A percentile compares a stretch with the other conserved stretches of the same genome.
These are phyloP conservation scores for Vespertilio murinus DNA, from an alignment of 2,797 vertebrate genomes.

Conservation along the genomic window DNA sequence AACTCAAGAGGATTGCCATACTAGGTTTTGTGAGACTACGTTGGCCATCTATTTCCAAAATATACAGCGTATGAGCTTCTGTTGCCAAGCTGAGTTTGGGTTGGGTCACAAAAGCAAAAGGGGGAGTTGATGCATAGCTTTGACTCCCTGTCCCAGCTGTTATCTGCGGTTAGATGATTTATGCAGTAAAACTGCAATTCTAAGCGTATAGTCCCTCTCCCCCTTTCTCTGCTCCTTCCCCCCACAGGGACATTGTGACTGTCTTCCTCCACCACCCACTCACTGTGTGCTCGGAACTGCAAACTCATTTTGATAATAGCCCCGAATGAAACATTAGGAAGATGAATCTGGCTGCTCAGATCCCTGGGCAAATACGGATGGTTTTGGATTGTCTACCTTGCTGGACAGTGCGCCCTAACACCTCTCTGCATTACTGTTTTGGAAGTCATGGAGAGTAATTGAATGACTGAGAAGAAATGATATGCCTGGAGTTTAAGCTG, in stretches of 20 bases:
- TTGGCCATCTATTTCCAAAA: conserved; percentile 26
- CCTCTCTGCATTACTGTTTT: not conserved
- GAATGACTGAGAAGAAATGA: not conserved
- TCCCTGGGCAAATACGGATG: not conserved
- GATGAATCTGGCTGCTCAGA: not conserved
- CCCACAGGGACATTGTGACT: not conserved
- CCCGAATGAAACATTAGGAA: not conserved
- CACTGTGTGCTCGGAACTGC: not conserved
- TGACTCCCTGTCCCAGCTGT: not conserved
- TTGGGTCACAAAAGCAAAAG: not conserved
- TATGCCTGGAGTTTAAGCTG: not conserved
- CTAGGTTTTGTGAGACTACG: not conserved
- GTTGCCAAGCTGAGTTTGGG: not conserved
- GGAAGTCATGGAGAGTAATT: not conserved
- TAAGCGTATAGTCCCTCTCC: not conserved
- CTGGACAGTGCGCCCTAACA: not conserved
- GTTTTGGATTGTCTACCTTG: not conserved
- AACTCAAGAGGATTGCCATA: not conserved
- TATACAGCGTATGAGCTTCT: not conserved
- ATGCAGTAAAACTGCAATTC: not conserved
- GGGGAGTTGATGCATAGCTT: not conserved
- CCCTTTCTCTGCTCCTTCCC: not conserved
- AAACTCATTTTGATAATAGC: not conserved
- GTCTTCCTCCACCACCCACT: not conserved
- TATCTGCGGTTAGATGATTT: not conserved